These are phyloP conservation scores for Meloidogyne hapla DNA, from an alignment of 1,140 invertebrate genomes.

Conservation along the genomic window DNA sequence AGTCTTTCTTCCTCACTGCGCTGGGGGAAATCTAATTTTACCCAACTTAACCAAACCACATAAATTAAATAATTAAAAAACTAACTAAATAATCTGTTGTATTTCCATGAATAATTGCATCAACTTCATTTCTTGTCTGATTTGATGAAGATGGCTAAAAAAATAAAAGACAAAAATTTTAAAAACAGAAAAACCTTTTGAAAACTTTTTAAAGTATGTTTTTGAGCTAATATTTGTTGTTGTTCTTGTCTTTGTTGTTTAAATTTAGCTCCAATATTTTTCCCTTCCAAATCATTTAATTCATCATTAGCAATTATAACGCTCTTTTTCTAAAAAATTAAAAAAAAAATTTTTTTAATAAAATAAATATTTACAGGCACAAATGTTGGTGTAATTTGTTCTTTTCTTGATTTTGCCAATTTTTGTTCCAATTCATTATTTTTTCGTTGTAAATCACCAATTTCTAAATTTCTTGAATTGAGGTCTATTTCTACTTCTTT, in stretches of 20 bases:
- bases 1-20: not conserved
- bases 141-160: not conserved
- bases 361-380: not conserved
- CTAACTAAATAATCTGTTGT: not conserved
- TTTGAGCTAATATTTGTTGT: not conserved
- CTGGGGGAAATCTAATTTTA: not conserved
- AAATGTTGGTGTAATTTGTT: not conserved
- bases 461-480: not conserved
- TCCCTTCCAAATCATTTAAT: not conserved
- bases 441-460: conserved; percentile 4
- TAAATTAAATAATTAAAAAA: not conserved
- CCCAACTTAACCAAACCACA: not conserved
- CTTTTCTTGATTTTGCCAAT: conserved; percentile 1
- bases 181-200: not conserved
- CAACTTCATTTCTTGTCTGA: not conserved
- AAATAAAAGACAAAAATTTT: not conserved
- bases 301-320: not conserved
- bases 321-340: not conserved
- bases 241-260: not conserved
- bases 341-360: not conserved
- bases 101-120: not conserved
- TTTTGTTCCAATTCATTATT: conserved; percentile 21
- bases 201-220: not conserved
- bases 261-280: conserved; percentile 2
- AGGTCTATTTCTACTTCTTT: conserved; percentile 12